Conservation (phyloP, 2,113 vertebrate species). For the Campylomormyrus numenius region DNA sequence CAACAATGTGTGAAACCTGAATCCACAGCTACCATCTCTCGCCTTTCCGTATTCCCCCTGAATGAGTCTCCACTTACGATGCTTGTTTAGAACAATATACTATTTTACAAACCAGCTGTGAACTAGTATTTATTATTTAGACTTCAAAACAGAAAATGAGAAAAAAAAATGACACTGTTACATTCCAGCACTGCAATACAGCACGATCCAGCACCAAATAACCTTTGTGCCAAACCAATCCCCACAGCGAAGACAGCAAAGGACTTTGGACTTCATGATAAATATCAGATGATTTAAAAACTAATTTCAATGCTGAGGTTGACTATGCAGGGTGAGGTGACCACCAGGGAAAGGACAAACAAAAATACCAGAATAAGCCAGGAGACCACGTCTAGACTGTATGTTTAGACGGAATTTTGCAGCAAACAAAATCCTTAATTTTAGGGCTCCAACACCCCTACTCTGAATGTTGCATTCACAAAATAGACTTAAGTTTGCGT, state of each 20-base stretch:
- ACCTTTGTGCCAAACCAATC: background rate
- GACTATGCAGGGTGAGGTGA: background rate
- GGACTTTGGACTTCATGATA: constrained; percentile 1
- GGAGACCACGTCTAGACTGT: background rate
- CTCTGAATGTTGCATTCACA: background rate
- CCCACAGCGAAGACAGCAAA: background rate
- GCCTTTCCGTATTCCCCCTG: background rate
- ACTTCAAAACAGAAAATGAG: background rate
- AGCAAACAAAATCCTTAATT: background rate
- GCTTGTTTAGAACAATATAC: background rate
- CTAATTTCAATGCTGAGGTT: background rate
- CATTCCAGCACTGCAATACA: background rate
- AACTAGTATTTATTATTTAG: background rate
- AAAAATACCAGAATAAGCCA: background rate
- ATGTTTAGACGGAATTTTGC: background rate
- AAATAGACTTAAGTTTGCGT: background rate
- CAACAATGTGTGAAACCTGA: background rate
- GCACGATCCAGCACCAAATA: background rate
- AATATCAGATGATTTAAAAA: background rate
- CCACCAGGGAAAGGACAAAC: background rate
- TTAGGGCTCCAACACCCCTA: background rate
- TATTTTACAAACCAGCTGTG: background rate
- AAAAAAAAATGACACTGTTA: background rate
- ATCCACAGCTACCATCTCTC: background rate
- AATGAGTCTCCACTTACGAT: background rate